Evolutionary conservation across 2,113 vertebrate genomes (phyloP), one percentile per base, ranked within the genome.

Genomic region (Mustela lutreola): DNA sequence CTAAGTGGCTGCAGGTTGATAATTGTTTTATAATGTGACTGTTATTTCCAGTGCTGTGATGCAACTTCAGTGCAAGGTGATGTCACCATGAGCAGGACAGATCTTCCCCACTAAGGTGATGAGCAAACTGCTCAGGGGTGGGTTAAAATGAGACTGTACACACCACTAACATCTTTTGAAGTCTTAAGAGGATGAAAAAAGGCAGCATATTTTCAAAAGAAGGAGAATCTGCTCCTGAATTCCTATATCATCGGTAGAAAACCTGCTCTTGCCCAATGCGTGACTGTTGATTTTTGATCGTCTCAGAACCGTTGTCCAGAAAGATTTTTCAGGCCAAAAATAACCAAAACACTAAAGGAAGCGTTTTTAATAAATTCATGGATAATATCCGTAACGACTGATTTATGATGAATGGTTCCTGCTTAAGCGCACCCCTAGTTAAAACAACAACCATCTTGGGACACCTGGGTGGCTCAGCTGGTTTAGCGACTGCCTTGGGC

Each of bases 161-260:
- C 78, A 80, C 56, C 58, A 80, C n/a, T 62, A 48, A 19, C 80
- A 56, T 76, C 83, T 86, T 96, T 70, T 19, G 14, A 90, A 65
- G 33, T 78, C 73, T 89, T 87, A 60, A 86, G 60, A 63, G 36
- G 36, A 89, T 94, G 48, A 16, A 82, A 89, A 87, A 86, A 89
- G 50, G 50, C 92, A 94, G 11, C 73, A 0, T 36, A 33, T 94
- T 93, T 96, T 94, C 70, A 79, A 70, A 58, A 91, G 42, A 42
- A 15, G 81, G 42, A 56, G 22, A 80, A 60, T n/a, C 18, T 84
- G 15, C 2, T 2, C 28, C 56, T 97, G 58, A 63, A 70, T 70
- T 94, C 53, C 19, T 76, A 1, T 86, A 22, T 39, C 53, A 36
- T 82, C 31, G 45, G 0, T 62, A 48, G 76, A 92, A 81, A 63